Conservation (phyloP, 2,888 invertebrate species). For the Dynastes hyllus region DNA sequence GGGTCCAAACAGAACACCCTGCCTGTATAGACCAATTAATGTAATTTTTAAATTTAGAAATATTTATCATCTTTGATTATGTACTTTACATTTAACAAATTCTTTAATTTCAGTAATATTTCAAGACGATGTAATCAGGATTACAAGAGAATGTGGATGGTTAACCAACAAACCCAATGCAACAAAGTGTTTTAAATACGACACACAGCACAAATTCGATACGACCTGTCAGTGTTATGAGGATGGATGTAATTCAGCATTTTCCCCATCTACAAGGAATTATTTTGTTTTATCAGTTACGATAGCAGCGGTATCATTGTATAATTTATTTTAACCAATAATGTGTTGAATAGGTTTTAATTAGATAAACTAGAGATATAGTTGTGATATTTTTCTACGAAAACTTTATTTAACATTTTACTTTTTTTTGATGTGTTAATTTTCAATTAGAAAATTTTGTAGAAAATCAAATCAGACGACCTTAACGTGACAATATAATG, state of each 20-base stretch:
- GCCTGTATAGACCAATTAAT: too few relatives aligned
- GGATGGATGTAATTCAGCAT: constrained; percentile 75
- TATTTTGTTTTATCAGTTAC: not conserved
- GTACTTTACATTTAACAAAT: too few relatives aligned
- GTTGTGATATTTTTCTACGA: too few relatives aligned
- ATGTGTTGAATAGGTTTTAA: not conserved
- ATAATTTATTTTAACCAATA: constrained; percentile 7
- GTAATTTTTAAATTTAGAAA: too few relatives aligned
- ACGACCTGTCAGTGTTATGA: constrained; percentile 78
- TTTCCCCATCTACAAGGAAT: not conserved
- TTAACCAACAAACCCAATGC: constrained; percentile 56
- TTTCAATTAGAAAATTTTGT: too few relatives aligned
- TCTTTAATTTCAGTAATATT: constrained; percentile 68
- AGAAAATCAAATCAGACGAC: too few relatives aligned
- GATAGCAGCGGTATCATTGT: not conserved
- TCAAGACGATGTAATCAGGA: constrained; percentile 69
- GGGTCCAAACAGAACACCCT: too few relatives aligned
- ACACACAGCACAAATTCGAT: constrained; percentile 79
- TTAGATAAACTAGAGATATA: too few relatives aligned
- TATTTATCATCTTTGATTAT: too few relatives aligned
- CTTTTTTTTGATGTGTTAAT: too few relatives aligned
- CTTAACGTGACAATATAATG: too few relatives aligned
- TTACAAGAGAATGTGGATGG: constrained; percentile 79
- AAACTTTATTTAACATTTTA: too few relatives aligned
- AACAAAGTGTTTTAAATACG: constrained; percentile 74